Base-by-base conservation (phyloP, 2,888 invertebrate species). In the Pocota personata region DNA sequence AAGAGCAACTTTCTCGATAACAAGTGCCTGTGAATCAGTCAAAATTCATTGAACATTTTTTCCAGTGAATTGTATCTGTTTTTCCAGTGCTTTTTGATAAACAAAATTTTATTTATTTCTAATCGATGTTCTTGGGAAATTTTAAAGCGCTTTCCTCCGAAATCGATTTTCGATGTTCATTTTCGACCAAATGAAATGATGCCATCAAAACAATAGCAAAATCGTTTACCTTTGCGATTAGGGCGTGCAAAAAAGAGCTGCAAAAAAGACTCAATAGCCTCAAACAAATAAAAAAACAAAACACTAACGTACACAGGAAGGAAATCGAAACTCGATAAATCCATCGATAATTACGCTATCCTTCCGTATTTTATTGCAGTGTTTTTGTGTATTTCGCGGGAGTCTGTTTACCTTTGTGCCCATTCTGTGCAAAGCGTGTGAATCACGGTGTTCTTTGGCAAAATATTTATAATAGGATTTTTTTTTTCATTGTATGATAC, bases 251-350 rank as follows among this genome's bases (percentile, higher is more conserved):
- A 14, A 7, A 5, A 14, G 8, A 16, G n/a, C 48, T 0, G 1
- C 43, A 8, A 43, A 37, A 57, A 46, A 71, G 43, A 57, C 32
- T 46, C n/a, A n/a, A 32, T 32, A n/a, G 30, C 52, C 21, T 14
- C 7, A 14, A 27, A 37, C 3, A 57, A 14, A 30, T 30, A 52
- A 52, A 30, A n/a, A 0, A n/a, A 0, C 14, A 46, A 66, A 10
- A 16, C 21, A 8, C 50, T n/a, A 16, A n/a, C 30, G 67, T 57
- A 46, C 16, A 32, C 8, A 40, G 64, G 40, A 57, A 55, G 40
- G 72, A 58, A 80, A 58, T 58, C 35, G 35, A 75, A 40, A 67
- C 60, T 67, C 52, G 67, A 66, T 77, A 52, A 78, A 78, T 48
- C 57, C 48, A 60, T 72, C 57, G 57, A 57, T 67, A 43, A 50